A percentile compares a stretch with the other conserved stretches of the same genome.
Evolutionary conservation across 2,888 invertebrate genomes (phyloP).

Genomic region (Cylloceria caligata): DNA sequence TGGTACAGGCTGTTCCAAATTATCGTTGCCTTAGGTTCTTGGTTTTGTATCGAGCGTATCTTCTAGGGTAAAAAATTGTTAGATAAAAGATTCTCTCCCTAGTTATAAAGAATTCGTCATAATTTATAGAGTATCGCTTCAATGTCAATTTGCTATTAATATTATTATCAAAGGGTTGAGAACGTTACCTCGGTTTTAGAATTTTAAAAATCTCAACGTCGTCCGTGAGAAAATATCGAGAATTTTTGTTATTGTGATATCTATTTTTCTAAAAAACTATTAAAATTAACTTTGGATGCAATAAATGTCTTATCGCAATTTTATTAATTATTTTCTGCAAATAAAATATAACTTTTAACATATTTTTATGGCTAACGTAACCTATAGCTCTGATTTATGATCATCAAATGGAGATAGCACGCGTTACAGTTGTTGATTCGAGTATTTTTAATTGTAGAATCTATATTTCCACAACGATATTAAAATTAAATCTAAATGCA

Average conservation of each 20-base stretch:
- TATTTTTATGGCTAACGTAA: neutral
- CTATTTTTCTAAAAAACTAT: too few species aligned
- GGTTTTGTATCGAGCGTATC: slow-evolving; percentile 32
- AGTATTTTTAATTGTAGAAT: neutral
- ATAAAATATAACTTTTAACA: too few species aligned
- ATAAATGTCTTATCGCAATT: too few species aligned
- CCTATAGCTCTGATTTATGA: neutral
- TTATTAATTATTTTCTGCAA: too few species aligned
- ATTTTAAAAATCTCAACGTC: neutral
- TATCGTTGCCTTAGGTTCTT: slow-evolving; percentile 63
- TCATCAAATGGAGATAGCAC: neutral
- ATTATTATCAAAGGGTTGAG: slow-evolving; percentile 7
- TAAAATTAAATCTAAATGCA: neutral
- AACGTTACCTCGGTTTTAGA: too few species aligned
- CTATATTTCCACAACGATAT: neutral
- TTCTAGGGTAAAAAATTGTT: slow-evolving; percentile 18
- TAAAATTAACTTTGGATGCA: too few species aligned
- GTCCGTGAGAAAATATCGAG: neutral
- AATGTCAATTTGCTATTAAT: slow-evolving; percentile 4
- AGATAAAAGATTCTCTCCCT: slow-evolving; percentile 20
- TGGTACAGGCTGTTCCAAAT: slow-evolving; percentile 78
- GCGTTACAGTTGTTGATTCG: slow-evolving; percentile 19
- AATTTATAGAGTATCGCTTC: neutral
- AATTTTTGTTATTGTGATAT: too few species aligned
- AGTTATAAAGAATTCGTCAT: slow-evolving; percentile 14